Base-by-base conservation (phyloP, 2,888 invertebrate genomes). In the Lepidochrysops patricia region DNA sequence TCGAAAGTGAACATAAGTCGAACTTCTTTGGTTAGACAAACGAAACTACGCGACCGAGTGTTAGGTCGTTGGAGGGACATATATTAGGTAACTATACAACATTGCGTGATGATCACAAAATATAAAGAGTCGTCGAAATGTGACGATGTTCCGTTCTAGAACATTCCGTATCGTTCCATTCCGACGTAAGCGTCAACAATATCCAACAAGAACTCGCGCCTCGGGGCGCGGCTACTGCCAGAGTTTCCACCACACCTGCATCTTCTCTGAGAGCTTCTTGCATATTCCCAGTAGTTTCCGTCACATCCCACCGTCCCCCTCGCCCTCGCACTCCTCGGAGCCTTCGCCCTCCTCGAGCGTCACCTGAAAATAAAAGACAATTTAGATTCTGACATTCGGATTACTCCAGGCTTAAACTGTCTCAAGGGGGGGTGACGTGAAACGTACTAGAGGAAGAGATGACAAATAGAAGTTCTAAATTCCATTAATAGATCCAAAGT, bases 271-370 rank as follows among this genome's bases (percentile, higher is more conserved):
- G 90, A 96, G 92, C 93, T 95, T 96, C 91, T 94, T 95, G 91
- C 94, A 96, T 90, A 96, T 93, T 91, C 95, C 95, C 87, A 94
- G 92, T 91, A 96, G 93, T 94, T 95, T 95, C 95, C 95, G 96
- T 96, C 96, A 96, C 94, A 96, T 96, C 84, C 95, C 95, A 91
- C 89, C 87, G 68, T 88, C 91, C 58, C 84, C 90, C 64, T 89
- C 89, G 12, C 84, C 90, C 65, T 89, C 89, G 76, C 89, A 90
- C 63, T 91, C 91, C 73, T 90, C 91, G 60, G 93, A 92, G 69
- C 93, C 93, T 70, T 95, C 94, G 65, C 95, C 95, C 80, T 96
- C 96, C 84, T 97, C 97, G 76, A 97, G 91, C 65, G 97, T 97
- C 72, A 97, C 94, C 93, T 94, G 86, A 68, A 60, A 70, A 73